Base-by-base conservation (phyloP, 2,797 vertebrate species). In the Lagorchestes hirsutus region DNA sequence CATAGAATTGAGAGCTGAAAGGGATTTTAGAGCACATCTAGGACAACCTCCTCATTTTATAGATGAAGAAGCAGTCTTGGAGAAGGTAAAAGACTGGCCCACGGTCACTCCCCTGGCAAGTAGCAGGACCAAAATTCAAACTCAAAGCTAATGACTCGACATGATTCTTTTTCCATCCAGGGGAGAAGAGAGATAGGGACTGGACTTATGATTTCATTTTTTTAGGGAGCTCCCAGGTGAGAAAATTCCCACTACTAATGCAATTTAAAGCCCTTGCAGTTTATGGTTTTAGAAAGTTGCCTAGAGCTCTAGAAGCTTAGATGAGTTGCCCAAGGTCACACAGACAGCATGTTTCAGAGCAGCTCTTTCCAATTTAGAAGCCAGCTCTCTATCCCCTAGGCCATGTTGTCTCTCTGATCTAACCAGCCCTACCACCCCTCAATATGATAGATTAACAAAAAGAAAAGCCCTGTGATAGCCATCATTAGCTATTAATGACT, bases 21-120 rank as follows among this genome's bases (percentile, higher is more conserved):
- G 58, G 29, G 58, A 59, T 31, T 29, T 31, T 59, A 59, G 29
- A 59, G 58, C 58, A 29, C 0, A 4, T 59, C 58, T 31, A 82
- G 24, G 54, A n/a, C 50, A 62, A 40, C 59, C 2, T 92, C 29
- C 40, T 94, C 91, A 40, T n/a, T 96, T 92, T 95, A 31, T 16
- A 92, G 92, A 62, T 34, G 59, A 62, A 62, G 59, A 62, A 62
- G 14, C 59, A 34, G 31, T 34, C 59, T 62, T 62, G 31, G 31
- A 34, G 31, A 62, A 62, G 31, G 29, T 62, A 10, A 34, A 31
- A 34, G 31, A 62, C 13, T 34, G 31, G 13, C 31, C 59, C 59
- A 62, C 14, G 31, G 13, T 34, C 59, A 34, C 31, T 62, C 31
- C 28, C 59, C 34, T 74, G 14, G n/a, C 22, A 22, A 74, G 16